Conservation (phyloP, 1,140 invertebrate species). For the Chionoecetes opilio region DNA sequence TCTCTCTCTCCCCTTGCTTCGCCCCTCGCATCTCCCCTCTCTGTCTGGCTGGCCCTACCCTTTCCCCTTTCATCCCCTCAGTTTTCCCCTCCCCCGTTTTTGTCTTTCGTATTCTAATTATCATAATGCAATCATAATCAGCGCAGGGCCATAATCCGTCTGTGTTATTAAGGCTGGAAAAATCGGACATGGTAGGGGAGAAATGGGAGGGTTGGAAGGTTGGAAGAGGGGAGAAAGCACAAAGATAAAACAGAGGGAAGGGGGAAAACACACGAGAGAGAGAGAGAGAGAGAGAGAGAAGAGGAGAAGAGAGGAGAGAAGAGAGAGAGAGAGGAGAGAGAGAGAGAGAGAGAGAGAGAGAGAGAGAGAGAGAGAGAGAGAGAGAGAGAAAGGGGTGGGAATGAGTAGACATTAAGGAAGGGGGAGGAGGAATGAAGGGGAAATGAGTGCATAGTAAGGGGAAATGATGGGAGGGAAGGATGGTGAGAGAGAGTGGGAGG, state of each 20-base stretch:
- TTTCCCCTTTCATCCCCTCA: slow-evolving; percentile 60
- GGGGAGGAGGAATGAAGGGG: slow-evolving; percentile 32
- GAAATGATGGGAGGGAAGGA: slow-evolving; percentile 29
- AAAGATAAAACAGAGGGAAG: slow-evolving; percentile 42
- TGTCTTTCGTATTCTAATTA: slow-evolving; percentile 73
- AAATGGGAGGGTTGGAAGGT: no score
- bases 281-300: background rate
- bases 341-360: slow-evolving; percentile 45
- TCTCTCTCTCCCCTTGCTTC: slow-evolving; percentile 29
- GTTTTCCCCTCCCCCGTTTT: slow-evolving; percentile 72
- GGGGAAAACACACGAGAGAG: background rate
- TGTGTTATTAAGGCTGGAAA: slow-evolving; percentile 70
- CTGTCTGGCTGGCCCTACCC: background rate
- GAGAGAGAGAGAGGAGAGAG: background rate
- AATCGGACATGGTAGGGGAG: slow-evolving; percentile 56
- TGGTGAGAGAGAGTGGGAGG: background rate
- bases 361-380: slow-evolving; percentile 24
- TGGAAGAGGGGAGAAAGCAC: background rate
- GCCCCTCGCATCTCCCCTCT: slow-evolving; percentile 32
- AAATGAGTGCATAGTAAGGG: background rate
- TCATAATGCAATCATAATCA: slow-evolving; percentile 78
- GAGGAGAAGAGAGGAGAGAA: background rate
- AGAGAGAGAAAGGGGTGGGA: background rate
- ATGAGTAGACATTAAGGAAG: slow-evolving; percentile 23
- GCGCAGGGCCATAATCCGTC: slow-evolving; percentile 74